Base-by-base conservation (phyloP, 2,113 vertebrate species). In the Nansenia antarctica region DNA sequence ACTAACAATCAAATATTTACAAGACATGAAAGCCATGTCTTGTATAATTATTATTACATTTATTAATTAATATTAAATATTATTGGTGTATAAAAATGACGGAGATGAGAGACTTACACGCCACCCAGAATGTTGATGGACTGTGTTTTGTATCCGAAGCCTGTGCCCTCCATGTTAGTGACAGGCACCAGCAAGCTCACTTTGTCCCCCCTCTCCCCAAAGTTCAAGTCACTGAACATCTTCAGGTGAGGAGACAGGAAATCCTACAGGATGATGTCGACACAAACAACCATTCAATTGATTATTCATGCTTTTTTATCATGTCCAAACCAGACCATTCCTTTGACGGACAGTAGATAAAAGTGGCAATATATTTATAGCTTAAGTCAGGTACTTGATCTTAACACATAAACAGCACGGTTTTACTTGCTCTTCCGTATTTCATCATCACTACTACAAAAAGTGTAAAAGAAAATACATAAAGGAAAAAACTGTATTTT, bases 201-300 rank as follows among this genome's bases (percentile, higher is more conserved):
- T 54, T 82, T 94, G 72, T 93, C 77, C 63, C 94, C 91, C 71
- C 92, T 94, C 24, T 90, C 88, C 32, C 88, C 82, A 32, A 96
- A 95, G 81, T 95, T 90, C 63, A 65, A 89, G 68, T 98, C 96
- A 29, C 83, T 93, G 89, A 94, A 98, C 92, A 98, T 90, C 74
- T 94, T 93, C 81, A 96, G 88, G 8, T 94, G 94, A 7, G 95
- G 94, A 5, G 93, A 92, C 55, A 91, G 88, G 83, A 95, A 94
- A 61, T 95, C 93, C 97, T 98, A 31, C 18, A 49, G 52, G 12
- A 49, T 24, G 39, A 35, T n/a, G 22, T 27, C 35, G 1, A 31
- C 9, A 57, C 31, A 37, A 29, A 26, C 49, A 26, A 20, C 11
- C 20, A 63, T 27, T 24, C 9, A 49, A 30, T 49, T 15, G 1